These are phyloP conservation scores for Oedothorax gibbosus DNA, from an alignment of 1,140 invertebrate species.

Conservation along the genomic window DNA sequence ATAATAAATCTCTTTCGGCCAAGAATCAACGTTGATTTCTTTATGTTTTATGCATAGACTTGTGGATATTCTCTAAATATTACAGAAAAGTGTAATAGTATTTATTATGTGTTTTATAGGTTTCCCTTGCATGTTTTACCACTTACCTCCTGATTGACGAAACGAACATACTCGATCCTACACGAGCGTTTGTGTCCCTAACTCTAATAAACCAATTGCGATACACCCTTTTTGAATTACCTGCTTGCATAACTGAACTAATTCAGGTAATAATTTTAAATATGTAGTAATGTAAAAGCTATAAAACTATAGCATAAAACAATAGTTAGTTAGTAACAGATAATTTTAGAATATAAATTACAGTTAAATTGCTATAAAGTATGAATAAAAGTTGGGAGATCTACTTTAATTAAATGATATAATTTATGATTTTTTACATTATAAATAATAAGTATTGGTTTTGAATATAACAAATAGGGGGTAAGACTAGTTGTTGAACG, in stretches of 20 bases:
- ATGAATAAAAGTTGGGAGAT: no score
- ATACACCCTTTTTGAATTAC: not conserved
- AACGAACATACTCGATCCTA: not conserved
- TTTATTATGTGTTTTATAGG: not conserved
- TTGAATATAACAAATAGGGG: no score
- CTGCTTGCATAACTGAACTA: not conserved
- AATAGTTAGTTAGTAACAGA: not conserved
- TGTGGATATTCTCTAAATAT: not conserved
- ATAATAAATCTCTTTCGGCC: no score
- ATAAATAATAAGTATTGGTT: no score
- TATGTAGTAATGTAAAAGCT: no score
- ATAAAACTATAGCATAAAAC: no score
- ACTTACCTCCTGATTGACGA: not conserved
- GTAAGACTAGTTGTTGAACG: no score
- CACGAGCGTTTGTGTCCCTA: not conserved
- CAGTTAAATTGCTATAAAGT: not conserved
- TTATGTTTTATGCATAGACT: not conserved
- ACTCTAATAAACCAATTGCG: not conserved
- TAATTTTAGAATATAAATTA: not conserved
- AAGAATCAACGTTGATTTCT: no score
- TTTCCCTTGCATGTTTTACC: not conserved
- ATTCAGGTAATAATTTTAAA: constrained; percentile 1
- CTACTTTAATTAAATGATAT: no score
- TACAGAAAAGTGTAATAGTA: no score
- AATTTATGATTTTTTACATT: no score